Base-by-base conservation (phyloP, 2,113 vertebrate genomes). In the Archocentrus centrarchus region DNA sequence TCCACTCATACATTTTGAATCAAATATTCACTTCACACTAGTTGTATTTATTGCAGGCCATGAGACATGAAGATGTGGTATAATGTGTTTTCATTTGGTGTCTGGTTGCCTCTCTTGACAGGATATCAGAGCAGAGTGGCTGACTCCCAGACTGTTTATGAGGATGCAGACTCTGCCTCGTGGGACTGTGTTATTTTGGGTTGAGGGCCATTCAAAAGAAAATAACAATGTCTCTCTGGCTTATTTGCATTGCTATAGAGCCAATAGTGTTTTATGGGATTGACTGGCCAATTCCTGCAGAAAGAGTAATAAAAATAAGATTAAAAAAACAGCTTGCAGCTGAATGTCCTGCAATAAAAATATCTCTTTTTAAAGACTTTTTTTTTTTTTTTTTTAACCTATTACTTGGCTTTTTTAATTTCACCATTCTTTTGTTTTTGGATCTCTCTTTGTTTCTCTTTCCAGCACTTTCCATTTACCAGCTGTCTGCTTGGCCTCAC, bases 81-180 rank as follows among this genome's bases (percentile, higher is more conserved):
- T 89, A 91, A 91, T 91, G 83, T 85, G 87, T 93, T 92, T 92
- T 90, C 82, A 89, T 92, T 87, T 77, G 41, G 60, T 76, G 82
- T 58, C 63, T 81, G 63, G 27, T 78, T 37, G 76, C 81, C 75
- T 61, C 81, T 85, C 86, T 66, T 79, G 90, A 90, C 88, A 85
- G 81, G 87, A 86, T 83, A 84, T 92, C 82, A 88, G 58, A 91
- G 90, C 83, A 8, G 60, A 84, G 76, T 53, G 82, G 62, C 75
- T 59, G 85, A 75, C 63, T 88, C 80, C 73, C 77, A 84, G 84
- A 79, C 85, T 86, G 62, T 90, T 89, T 92, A 87, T 85, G 87
- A 85, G 81, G 41, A 87, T 80, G 50, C 68, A 77, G 75, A 24
- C 85, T 39, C 55, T 44, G 75, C 73, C 84, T 89, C 83, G 59